These are phyloP conservation scores for Mactra quadrangularis DNA, from an alignment of 1,140 invertebrate genomes.

Conservation along the genomic window DNA sequence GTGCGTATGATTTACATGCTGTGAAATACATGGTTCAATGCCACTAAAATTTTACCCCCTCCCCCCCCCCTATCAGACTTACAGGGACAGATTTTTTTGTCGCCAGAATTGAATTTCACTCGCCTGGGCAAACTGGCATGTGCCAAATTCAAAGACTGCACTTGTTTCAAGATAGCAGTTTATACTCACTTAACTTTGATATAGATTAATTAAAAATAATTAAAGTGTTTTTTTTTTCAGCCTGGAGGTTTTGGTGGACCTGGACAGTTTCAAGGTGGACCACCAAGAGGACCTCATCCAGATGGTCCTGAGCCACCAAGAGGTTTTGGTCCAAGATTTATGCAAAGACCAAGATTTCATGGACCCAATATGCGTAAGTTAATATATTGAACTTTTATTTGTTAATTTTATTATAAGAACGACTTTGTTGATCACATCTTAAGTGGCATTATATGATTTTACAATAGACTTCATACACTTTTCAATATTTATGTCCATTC, in stretches of 20 bases:
- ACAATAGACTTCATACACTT: neutral
- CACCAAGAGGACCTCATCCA: slow-evolving; percentile 13
- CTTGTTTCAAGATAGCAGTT: no score
- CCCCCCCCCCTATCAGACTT: no score
- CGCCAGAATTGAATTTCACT: no score
- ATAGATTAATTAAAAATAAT: no score
- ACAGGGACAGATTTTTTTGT: no score
- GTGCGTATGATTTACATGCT: no score
- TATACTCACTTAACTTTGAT: no score
- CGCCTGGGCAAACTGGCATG: no score
- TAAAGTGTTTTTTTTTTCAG: no score
- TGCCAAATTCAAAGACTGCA: no score
- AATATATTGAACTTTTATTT: neutral
- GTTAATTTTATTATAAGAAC: neutral
- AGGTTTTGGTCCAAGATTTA: slow-evolving; percentile 34
- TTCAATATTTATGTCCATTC: neutral
- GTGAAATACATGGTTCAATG: no score
- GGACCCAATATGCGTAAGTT: slow-evolving; percentile 21
- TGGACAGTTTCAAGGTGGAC: slow-evolving; percentile 14
- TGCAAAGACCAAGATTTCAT: slow-evolving; percentile 45
- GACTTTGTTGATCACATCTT: neutral
- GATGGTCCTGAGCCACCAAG: slow-evolving; percentile 5
- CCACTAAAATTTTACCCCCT: no score
- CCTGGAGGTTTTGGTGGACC: slow-evolving; percentile 15
- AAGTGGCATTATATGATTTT: neutral